Base-by-base conservation (phyloP, 2,113 vertebrate genomes). In the Thamnophis sirtalis region DNA sequence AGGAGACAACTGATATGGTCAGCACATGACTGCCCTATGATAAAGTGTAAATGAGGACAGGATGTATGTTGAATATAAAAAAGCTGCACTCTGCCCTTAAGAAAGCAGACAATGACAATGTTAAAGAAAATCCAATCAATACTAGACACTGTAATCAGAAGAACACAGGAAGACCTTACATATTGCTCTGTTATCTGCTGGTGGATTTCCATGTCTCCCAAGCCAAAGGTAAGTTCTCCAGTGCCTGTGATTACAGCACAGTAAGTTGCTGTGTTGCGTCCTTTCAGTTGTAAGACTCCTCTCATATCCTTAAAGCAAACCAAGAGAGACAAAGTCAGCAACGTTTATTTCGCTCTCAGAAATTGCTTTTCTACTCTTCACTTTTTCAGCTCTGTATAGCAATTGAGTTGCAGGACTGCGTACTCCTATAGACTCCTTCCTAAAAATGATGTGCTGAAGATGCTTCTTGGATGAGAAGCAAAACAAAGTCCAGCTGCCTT, bases 201-300 rank as follows among this genome's bases (percentile, higher is more conserved):
- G 93, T 99, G 98, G 95, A 99, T 97, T 90, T 98, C 98, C 98
- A 99, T 99, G 94, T 99, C 98, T 60, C 98, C 98, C 95, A 99
- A 73, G 89, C 98, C 98, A 0, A 99, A n/a, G 93, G 96, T 98
- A 93, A 99, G 94, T 90, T 99, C 98, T 89, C 98, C 98, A 4
- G 97, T 91, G 87, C 97, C 88, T 21, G 94, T 96, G 93, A 97
- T 56, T 24, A 98, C 95, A 0, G 96, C 97, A 55, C 97, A 97
- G 94, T 98, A 98, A 2, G 97, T 97, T 85, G 97, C 97, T 86
- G 97, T 97, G 92, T 84, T 96, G 90, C 33, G 90, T 54, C 88
- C 92, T 91, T 96, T 93, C 95, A 98, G 94, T 33, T 90, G 96
- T 28, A 95, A 95, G 54, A 97, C 0, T 0, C 93, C 58, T 0